phyloP scores from a whole-genome alignment of 2,113 vertebrate species.

The Varanus komodoensis region DNA sequence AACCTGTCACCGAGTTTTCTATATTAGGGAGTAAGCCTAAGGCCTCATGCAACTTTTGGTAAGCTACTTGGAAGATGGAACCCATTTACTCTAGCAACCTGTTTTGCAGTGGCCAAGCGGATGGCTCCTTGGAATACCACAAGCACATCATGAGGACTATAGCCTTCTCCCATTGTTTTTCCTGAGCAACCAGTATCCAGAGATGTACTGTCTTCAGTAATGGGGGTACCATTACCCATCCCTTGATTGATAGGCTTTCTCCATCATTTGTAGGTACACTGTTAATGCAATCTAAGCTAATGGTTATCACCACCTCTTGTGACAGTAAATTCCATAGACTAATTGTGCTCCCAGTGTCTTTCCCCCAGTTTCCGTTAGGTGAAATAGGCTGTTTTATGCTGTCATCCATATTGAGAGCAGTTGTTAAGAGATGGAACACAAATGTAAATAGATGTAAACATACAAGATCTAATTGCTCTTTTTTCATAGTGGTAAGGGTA shows the following conservation, averaged over 20 bases:
- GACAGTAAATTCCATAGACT: not conserved
- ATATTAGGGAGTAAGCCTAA: not conserved
- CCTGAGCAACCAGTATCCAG: not conserved
- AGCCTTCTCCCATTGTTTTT: not conserved
- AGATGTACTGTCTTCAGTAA: not conserved
- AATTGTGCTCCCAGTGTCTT: not conserved
- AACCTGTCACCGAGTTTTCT: not conserved
- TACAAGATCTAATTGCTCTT: not conserved
- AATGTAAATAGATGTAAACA: not conserved
- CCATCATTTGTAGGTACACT: not conserved
- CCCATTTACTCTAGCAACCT: not conserved
- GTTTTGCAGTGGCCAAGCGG: not conserved
- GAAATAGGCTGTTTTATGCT: not conserved
- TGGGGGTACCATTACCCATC: not conserved
- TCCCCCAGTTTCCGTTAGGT: not conserved
- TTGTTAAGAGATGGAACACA: not conserved
- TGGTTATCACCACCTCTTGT: not conserved
- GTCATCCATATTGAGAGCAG: not conserved
- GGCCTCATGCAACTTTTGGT: not conserved
- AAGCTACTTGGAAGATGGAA: not conserved
- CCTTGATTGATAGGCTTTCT: not conserved
- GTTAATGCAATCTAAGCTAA: not conserved
- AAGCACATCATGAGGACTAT: not conserved
- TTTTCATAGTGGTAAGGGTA: not conserved
- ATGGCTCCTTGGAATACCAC: not conserved